Conservation (phyloP, 2,888 invertebrate genomes). For the Erebia aethiops region DNA sequence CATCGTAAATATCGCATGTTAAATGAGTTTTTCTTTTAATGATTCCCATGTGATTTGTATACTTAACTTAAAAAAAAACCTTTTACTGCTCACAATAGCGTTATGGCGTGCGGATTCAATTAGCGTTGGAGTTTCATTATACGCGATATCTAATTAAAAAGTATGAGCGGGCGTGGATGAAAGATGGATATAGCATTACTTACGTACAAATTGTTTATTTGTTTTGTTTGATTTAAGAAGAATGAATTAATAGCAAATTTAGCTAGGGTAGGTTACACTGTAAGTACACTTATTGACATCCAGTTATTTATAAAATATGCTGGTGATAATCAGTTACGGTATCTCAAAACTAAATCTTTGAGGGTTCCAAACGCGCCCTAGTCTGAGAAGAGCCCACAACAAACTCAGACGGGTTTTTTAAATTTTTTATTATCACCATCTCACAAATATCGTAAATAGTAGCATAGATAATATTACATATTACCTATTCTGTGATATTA, state of each 20-base stretch:
- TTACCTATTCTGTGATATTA: too few species aligned
- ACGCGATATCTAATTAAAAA: slow-evolving; percentile 27
- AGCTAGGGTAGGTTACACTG: too few species aligned
- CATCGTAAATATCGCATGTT: slow-evolving; percentile 22
- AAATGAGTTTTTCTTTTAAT: slow-evolving; percentile 38
- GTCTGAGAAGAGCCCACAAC: too few species aligned
- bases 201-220: slow-evolving; percentile 10
- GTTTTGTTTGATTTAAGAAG: background rate
- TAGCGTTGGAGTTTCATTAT: slow-evolving; percentile 41
- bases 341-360: too few species aligned
- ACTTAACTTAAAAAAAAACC: slow-evolving; percentile 33
- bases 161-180: slow-evolving; percentile 15
- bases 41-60: slow-evolving; percentile 57
- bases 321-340: too few species aligned
- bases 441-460: too few species aligned
- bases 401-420: too few species aligned
- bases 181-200: slow-evolving; percentile 12
- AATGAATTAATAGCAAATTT: background rate
- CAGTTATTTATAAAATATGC: too few species aligned
- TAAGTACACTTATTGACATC: too few species aligned
- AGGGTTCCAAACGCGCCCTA: too few species aligned
- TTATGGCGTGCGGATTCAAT: slow-evolving; percentile 60
- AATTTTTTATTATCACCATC: too few species aligned
- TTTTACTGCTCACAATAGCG: slow-evolving; percentile 35
- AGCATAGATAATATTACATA: too few species aligned